phyloP scores from a whole-genome alignment of 2,113 vertebrate species.

The Phrynocephalus versicolor region DNA sequence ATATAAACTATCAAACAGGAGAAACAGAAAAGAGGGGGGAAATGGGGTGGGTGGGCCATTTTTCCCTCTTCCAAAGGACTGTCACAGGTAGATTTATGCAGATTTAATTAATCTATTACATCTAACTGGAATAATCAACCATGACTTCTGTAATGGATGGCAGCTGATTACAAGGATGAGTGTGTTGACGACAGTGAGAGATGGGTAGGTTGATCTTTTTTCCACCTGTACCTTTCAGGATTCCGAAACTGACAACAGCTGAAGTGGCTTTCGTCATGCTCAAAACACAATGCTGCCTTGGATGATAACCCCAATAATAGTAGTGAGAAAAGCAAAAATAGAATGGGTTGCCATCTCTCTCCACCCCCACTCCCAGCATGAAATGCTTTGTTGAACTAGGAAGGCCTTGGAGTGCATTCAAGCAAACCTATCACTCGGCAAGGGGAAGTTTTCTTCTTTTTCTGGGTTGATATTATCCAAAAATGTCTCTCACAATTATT shows the following conservation, averaged over 20 bases:
- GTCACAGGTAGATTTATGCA: neutral
- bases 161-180: neutral
- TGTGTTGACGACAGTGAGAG: neutral
- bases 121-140: neutral
- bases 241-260: slow-evolving; percentile 44
- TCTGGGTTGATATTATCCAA: slow-evolving; percentile 37
- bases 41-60: too few relatives aligned
- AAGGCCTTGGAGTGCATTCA: slow-evolving; percentile 52
- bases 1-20: too few relatives aligned
- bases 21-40: too few relatives aligned
- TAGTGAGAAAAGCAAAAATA: slow-evolving; percentile 13
- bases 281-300: slow-evolving; percentile 36
- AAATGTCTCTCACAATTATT: neutral
- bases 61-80: neutral
- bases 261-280: slow-evolving; percentile 47
- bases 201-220: neutral
- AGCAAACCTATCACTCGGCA: fast-evolving
- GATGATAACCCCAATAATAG: slow-evolving; percentile 46
- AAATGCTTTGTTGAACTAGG: slow-evolving; percentile 45
- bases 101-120: neutral
- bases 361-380: neutral
- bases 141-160: neutral
- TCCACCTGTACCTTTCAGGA: neutral
- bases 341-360: slow-evolving; percentile 45
- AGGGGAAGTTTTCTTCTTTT: neutral